Evolutionary conservation across 2,888 invertebrate genomes (phyloP).

Genomic region (Lasioglossum malachurum): DNA sequence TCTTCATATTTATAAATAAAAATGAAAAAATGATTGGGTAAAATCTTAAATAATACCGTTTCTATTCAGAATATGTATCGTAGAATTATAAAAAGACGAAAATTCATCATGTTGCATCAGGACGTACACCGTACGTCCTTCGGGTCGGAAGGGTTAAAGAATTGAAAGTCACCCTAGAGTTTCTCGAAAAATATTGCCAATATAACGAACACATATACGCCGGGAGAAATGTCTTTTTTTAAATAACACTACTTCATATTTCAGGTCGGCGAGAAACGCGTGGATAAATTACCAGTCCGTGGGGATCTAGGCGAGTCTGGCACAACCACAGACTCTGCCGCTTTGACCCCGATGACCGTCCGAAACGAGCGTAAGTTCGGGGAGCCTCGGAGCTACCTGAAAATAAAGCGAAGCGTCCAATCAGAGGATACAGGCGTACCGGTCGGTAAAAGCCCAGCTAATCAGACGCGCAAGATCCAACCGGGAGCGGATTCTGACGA

Average conservation of each 20-base stretch:
- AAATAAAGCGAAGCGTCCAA: slow-evolving; percentile 3
- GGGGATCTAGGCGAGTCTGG: slow-evolving; percentile 76
- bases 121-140: no score
- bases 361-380: background rate
- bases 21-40: no score
- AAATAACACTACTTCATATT: background rate
- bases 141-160: no score
- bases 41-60: no score
- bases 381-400: background rate
- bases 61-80: no score
- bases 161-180: no score
- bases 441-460: background rate
- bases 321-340: background rate
- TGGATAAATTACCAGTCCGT: slow-evolving; percentile 75
- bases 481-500: background rate
- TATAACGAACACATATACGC: background rate
- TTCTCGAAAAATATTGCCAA: background rate
- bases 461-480: slow-evolving; percentile 65
- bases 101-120: no score
- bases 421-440: background rate
- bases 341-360: background rate
- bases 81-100: no score
- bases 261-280: slow-evolving; percentile 18
- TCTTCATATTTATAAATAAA: no score
- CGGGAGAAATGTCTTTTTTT: background rate